A percentile compares a stretch with the other conserved stretches of the same genome.
Conservation (phyloP, 2,888 invertebrate genomes). For the Oligia fasciuncula region DNA sequence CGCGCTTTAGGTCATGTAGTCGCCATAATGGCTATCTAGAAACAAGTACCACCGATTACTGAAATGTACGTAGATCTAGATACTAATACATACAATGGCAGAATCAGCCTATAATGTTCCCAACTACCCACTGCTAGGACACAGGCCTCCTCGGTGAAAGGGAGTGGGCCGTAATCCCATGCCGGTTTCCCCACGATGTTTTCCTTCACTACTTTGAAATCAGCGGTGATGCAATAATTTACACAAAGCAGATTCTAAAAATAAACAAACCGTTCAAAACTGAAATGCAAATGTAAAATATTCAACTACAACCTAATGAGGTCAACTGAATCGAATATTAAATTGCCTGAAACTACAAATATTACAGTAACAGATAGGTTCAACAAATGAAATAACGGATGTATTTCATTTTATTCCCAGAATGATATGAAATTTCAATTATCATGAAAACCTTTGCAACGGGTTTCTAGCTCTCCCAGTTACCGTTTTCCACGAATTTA, state of each 20-base stretch:
- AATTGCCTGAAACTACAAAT: neutral
- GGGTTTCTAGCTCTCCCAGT: neutral
- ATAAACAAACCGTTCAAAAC: too few relatives aligned
- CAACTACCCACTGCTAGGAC: too few relatives aligned
- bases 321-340: neutral
- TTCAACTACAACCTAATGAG: neutral
- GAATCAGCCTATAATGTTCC: too few relatives aligned
- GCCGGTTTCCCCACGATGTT: neutral
- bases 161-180: neutral
- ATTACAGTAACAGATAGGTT: too few relatives aligned
- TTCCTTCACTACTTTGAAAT: neutral
- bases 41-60: too few relatives aligned
- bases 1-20: too few relatives aligned
- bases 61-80: too few relatives aligned
- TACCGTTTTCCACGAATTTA: neutral
- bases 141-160: too few relatives aligned
- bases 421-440: neutral
- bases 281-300: too few relatives aligned
- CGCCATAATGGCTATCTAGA: too few relatives aligned
- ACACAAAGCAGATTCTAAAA: neutral
- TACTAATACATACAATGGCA: too few relatives aligned
- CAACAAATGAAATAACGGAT: neutral
- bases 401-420: neutral
- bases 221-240: neutral
- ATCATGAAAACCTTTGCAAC: neutral